phyloP scores from a whole-genome alignment of 2,888 invertebrate genomes.

The Alloscopus bannaensis region DNA sequence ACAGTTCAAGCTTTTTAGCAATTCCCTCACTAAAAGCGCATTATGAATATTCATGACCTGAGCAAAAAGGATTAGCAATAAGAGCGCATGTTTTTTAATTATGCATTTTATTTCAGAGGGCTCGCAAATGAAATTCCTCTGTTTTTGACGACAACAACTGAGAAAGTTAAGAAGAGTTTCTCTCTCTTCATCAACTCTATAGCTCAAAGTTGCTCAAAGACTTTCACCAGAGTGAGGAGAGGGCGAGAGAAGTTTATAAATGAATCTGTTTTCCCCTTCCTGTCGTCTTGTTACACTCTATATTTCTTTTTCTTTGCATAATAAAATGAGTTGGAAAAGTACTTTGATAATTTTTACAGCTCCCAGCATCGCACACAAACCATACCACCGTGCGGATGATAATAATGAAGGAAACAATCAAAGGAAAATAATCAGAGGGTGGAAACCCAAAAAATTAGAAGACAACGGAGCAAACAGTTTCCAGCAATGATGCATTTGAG shows the following conservation, averaged over 20 bases:
- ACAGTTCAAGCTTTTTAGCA: not conserved
- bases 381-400: slow-evolving; percentile 3
- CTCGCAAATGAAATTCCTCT: slow-evolving; percentile 56
- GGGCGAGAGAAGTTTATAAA: not conserved
- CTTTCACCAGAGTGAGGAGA: slow-evolving; percentile 39
- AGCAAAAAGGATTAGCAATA: slow-evolving; percentile 59
- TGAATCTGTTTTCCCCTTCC: not conserved
- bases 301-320: not conserved
- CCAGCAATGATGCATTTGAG: not conserved
- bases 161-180: not conserved
- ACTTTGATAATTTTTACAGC: slow-evolving; percentile 28
- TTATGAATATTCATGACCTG: slow-evolving; percentile 60
- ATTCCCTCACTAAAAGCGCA: slow-evolving; percentile 26
- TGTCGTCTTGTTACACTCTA: not conserved
- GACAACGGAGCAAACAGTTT: not conserved
- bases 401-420: slow-evolving; percentile 23
- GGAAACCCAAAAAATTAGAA: not conserved
- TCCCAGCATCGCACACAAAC: not conserved
- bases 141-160: slow-evolving; percentile 25
- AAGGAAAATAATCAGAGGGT: slow-evolving; percentile 6
- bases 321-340: slow-evolving; percentile 7
- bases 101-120: slow-evolving; percentile 52
- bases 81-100: slow-evolving; percentile 62
- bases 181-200: too few species aligned
- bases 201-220: slow-evolving; percentile 36